Evolutionary conservation across 2,113 vertebrate genomes (phyloP), one percentile per base, ranked within the genome.

Genomic region (Steatornis caripensis): DNA sequence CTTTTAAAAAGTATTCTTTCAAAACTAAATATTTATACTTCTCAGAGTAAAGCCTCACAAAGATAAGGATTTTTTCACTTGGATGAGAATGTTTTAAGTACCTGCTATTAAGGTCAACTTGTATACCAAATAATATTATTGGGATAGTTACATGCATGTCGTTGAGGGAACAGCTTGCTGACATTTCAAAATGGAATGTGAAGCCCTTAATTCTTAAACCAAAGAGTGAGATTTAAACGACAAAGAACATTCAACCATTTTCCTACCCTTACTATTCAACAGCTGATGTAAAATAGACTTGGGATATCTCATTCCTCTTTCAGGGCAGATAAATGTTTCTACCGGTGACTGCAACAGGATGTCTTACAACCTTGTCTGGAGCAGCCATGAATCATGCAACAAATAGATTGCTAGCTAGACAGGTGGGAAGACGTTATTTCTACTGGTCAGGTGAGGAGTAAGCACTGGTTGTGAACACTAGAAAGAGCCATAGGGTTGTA

Each of bases 21-120:
- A 66, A 94, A 94, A 90, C 2, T 32, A 87, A 93, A 80, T 90
- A 80, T 93, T 96, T 93, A 48, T 57, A 82, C 21, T 87, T 92
- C 66, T 61, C 88, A 65, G 46, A 68, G 26, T 84, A 89, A 95
- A 75, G 39, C 15, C 57, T 55, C 69, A 72, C 57, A 76, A 71
- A 79, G 77, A 82, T 76, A 91, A 82, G 55, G 26, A 43, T 19
- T 77, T 84, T 86, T 93, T 87, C 3, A 15, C 48, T 41, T 69
- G 32, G 32, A 91, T 4, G 2, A 87, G 53, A 85, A 87, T 41
- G 48, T 71, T 95, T 81, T 46, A 71, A 84, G 61, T 36, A 89
- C 80, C 87, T 89, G 55, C 41, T 75, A 36, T 51, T 94, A 82
- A 82, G 77, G 84, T 93, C 70, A 91, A 82, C 60, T 43, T 68